A percentile compares a stretch with the other conserved stretches of the same genome.
Conservation (phyloP, 2,888 invertebrate genomes). For the Lasioglossum marginatum region DNA sequence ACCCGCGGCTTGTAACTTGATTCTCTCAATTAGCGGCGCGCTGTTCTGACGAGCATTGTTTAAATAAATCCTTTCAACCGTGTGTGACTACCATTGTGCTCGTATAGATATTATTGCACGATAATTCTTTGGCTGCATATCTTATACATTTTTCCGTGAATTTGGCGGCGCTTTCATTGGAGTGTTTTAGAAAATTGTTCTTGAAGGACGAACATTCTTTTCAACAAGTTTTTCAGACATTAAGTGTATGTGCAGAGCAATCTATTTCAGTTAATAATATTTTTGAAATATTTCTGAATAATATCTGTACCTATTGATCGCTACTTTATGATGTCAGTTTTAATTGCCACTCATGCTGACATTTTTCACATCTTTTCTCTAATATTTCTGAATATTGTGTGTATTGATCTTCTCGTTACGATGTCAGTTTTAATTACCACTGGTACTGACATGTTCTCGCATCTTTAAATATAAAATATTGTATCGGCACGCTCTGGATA, state of each 20-base stretch:
- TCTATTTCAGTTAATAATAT: not conserved
- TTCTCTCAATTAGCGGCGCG: conserved; percentile 35
- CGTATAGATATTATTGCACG: not conserved
- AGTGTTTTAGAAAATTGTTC: not conserved
- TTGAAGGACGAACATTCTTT: not conserved
- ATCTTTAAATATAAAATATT: not conserved
- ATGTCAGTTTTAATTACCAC: not conserved
- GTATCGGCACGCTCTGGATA: not conserved
- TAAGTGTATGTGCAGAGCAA: not conserved
- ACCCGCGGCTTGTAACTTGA: conserved; percentile 13
- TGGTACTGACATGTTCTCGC: not conserved
- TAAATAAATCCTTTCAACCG: not conserved
- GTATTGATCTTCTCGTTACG: not conserved
- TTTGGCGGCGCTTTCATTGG: too few species aligned
- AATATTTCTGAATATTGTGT: not conserved
- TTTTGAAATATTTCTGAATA: not conserved
- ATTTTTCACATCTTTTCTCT: not conserved
- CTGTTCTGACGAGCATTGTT: not conserved
- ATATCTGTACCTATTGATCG: not conserved
- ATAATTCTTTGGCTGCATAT: not conserved
- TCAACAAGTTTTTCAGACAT: not conserved
- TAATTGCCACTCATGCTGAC: not conserved
- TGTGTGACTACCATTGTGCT: not conserved
- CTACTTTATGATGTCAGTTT: not conserved
- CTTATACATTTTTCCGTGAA: too few species aligned